Evolutionary conservation across 2,113 vertebrate genomes (phyloP).

Genomic region (Eira barbara): DNA sequence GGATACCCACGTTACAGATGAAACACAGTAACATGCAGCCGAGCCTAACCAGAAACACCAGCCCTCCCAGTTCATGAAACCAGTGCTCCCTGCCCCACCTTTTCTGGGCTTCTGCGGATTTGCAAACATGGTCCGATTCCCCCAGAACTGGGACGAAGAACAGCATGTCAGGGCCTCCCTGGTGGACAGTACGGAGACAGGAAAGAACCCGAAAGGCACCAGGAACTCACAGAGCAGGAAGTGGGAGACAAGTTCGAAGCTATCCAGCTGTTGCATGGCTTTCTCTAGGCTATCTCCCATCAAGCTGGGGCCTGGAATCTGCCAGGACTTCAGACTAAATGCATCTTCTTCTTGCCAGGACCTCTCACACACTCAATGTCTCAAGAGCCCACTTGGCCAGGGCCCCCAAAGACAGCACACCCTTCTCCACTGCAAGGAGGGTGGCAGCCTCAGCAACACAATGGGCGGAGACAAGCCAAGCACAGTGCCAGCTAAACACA

Average conservation of each 20-base stretch:
- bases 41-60: background rate
- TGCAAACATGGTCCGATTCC: background rate
- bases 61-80: background rate
- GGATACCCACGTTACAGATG: background rate
- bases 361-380: slow-evolving; percentile 28
- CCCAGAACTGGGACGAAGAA: background rate
- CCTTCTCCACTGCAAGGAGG: background rate
- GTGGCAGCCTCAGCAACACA: background rate
- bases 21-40: background rate
- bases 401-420: background rate
- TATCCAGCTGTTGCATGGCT: background rate
- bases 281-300: background rate
- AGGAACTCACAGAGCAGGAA: slow-evolving; percentile 16
- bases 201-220: background rate
- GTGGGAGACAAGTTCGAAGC: slow-evolving; percentile 20
- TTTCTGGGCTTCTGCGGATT: background rate
- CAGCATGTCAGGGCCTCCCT: background rate
- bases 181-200: background rate
- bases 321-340: slow-evolving; percentile 42
- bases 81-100: background rate
- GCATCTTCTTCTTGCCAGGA: background rate
- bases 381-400: slow-evolving; percentile 2
- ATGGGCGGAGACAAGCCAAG: background rate
- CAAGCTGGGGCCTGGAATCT: background rate
- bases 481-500: background rate